phyloP scores from a whole-genome alignment of 2,888 invertebrate genomes.

The Amphipyra berbera region DNA sequence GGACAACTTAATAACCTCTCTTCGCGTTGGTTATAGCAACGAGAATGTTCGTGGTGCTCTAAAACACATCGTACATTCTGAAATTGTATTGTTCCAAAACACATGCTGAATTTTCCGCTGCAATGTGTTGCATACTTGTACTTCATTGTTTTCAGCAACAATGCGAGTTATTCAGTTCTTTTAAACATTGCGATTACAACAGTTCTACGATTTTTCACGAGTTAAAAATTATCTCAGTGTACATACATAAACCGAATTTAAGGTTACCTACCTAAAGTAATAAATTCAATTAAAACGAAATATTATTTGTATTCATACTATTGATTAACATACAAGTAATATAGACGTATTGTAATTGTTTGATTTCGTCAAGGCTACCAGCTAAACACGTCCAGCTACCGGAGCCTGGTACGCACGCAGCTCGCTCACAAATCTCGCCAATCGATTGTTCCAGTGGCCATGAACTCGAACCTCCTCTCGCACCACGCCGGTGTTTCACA shows the following conservation, averaged over 20 bases:
- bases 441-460: conserved; percentile 85
- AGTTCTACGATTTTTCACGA: neutral
- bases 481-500: conserved; percentile 63
- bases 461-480: conserved; percentile 79
- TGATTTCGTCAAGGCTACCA: conserved; percentile 68
- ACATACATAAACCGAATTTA: neutral
- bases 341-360: conserved; percentile 51
- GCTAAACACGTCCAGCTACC: conserved; percentile 63
- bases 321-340: conserved; percentile 36
- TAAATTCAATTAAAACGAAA: neutral
- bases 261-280: too few species aligned
- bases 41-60: conserved; percentile 43
- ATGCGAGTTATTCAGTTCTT: conserved; percentile 15
- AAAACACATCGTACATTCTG: conserved; percentile 46
- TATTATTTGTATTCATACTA: conserved; percentile 4
- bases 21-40: conserved; percentile 43
- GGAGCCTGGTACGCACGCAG: conserved; percentile 62
- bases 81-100: conserved; percentile 53
- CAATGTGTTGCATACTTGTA: conserved; percentile 28
- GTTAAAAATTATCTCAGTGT: neutral
- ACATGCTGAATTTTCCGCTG: conserved; percentile 25
- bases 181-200: conserved; percentile 12
- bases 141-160: conserved; percentile 26
- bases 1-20: conserved; percentile 72
- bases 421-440: conserved; percentile 71